Evolutionary conservation across 2,888 invertebrate species (phyloP).

Genomic region (Brenthis ino): DNA sequence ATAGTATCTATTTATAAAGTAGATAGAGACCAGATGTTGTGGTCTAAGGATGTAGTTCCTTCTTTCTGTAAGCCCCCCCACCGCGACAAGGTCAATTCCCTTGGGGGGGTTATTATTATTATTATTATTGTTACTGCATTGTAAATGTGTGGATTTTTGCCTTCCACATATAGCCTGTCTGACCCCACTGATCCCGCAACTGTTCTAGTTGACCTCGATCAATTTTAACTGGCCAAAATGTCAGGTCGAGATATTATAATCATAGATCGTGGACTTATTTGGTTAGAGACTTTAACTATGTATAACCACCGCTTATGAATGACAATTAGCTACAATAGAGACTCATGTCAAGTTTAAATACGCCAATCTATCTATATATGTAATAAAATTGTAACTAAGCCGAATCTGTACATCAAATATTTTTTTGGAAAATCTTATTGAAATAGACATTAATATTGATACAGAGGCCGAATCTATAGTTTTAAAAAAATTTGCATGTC

Average conservation of each 20-base stretch:
- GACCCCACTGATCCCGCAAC: neutral
- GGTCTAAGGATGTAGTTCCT: no score
- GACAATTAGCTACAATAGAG: neutral
- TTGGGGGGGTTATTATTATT: no score
- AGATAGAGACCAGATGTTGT: no score
- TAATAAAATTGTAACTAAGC: no score
- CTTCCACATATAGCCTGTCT: neutral
- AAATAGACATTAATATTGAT: no score
- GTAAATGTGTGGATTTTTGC: neutral
- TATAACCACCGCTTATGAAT: neutral
- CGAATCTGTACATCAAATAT: no score
- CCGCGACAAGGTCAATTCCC: no score
- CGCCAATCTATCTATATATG: neutral
- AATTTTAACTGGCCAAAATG: slow-evolving; percentile 23
- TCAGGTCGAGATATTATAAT: slow-evolving; percentile 17
- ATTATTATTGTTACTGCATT: neutral
- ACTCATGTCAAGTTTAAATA: neutral
- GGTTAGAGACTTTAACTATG: neutral
- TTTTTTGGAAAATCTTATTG: no score
- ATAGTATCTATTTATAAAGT: no score
- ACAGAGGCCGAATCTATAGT: no score
- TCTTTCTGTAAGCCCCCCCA: no score
- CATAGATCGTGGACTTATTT: slow-evolving; percentile 7
- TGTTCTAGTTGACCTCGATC: slow-evolving; percentile 14
- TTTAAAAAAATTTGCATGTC: no score